Conservation (phyloP, 64 coral and sea anemone species). For the Stylophora pistillata region DNA sequence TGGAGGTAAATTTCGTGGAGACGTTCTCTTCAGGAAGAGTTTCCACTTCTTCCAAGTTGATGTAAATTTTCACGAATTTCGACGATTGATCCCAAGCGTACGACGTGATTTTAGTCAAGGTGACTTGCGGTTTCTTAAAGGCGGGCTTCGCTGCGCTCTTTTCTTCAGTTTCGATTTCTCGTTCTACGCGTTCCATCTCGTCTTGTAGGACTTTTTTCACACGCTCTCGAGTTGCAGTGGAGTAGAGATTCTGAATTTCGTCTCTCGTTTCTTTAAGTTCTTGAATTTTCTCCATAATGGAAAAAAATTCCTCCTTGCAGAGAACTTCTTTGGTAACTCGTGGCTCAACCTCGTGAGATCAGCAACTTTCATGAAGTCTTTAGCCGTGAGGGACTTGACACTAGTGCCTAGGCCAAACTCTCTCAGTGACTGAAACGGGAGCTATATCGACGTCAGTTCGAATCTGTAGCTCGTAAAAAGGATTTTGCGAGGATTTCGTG, state of each 20-base stretch:
- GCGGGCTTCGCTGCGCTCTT: slow-evolving; percentile 34
- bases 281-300: slow-evolving; percentile 49
- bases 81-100: slow-evolving; percentile 91
- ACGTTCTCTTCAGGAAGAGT: slow-evolving; percentile 73
- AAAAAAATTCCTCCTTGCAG: neutral
- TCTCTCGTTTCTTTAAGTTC: slow-evolving; percentile 59
- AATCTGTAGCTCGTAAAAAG: neutral
- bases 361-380: neutral
- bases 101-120: slow-evolving; percentile 57
- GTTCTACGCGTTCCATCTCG: slow-evolving; percentile 64
- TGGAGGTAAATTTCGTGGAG: slow-evolving; percentile 50
- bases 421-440: neutral
- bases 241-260: slow-evolving; percentile 59
- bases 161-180: slow-evolving; percentile 44
- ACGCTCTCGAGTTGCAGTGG: slow-evolving; percentile 63
- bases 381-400: slow-evolving; percentile 4
- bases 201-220: slow-evolving; percentile 77
- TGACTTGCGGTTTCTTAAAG: slow-evolving; percentile 12
- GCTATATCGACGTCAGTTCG: neutral
- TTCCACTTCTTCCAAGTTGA: slow-evolving; percentile 70
- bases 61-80: slow-evolving; percentile 90
- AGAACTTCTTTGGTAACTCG: neutral
- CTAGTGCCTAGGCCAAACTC: neutral
- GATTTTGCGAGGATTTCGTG: slow-evolving; percentile 2
- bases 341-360: neutral